phyloP scores from a whole-genome alignment of 92 coral and sea anemone species.

The Phenganax stokvisi region DNA sequence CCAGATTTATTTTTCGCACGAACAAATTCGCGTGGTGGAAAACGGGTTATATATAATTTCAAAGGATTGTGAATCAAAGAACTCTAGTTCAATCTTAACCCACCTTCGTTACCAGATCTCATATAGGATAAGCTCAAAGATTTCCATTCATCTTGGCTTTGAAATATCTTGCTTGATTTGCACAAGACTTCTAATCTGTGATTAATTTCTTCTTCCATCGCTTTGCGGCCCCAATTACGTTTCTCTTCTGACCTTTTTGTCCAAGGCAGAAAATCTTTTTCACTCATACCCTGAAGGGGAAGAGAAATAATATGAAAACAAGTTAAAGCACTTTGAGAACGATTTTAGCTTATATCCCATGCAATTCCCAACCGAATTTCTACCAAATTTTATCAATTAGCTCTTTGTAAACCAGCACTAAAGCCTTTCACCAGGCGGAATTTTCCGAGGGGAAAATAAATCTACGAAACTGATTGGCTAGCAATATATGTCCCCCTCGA shows the following conservation, averaged over 20 bases:
- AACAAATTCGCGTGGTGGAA: neutral
- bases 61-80: neutral
- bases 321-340: neutral
- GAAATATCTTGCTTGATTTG: conserved; percentile 33
- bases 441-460: too few species aligned
- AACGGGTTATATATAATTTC: neutral
- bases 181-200: conserved; percentile 47
- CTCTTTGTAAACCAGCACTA: too few species aligned
- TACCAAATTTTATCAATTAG: too few species aligned
- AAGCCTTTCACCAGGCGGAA: too few species aligned
- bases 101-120: conserved; percentile 16
- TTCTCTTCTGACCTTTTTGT: conserved; percentile 93
- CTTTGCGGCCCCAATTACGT: conserved; percentile 77
- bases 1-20: too few species aligned
- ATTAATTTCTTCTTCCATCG: conserved; percentile 59
- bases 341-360: neutral
- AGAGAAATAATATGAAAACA: neutral
- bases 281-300: conserved; percentile 44
- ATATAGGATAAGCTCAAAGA: conserved; percentile 18
- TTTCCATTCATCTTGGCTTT: conserved; percentile 30
- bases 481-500: neutral
- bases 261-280: conserved; percentile 89
- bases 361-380: neutral
- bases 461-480: too few species aligned
- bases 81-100: neutral